These are phyloP conservation scores for Albula glossodonta DNA, from an alignment of 2,113 vertebrate species.

Conservation along the genomic window DNA sequence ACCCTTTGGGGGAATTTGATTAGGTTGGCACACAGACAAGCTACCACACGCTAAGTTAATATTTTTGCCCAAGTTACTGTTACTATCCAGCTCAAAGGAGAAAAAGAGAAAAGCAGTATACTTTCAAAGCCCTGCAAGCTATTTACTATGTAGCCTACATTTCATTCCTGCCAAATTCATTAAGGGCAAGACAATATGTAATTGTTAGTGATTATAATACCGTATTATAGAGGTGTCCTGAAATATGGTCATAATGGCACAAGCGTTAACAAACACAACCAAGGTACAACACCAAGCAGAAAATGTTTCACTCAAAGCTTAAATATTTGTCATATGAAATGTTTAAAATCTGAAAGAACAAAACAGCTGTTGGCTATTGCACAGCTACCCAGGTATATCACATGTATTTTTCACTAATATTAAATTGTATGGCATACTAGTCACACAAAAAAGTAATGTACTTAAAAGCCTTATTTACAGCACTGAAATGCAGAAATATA, in stretches of 20 bases:
- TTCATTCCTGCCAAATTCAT: neutral
- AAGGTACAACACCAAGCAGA: slow-evolving; percentile 40
- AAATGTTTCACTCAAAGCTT: slow-evolving; percentile 35
- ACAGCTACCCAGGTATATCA: slow-evolving; percentile 69
- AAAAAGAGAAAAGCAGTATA: neutral
- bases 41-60: neutral
- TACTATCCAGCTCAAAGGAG: neutral
- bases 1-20: neutral
- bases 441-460: slow-evolving; percentile 32
- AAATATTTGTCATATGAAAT: slow-evolving; percentile 46
- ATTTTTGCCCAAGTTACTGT: neutral
- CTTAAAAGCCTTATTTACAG: slow-evolving; percentile 64
- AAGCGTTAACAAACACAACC: slow-evolving; percentile 42
- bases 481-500: slow-evolving; percentile 57
- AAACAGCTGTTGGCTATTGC: slow-evolving; percentile 64
- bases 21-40: neutral
- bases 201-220: neutral
- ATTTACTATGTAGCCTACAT: neutral
- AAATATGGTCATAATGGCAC: slow-evolving; percentile 26
- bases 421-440: slow-evolving; percentile 56
- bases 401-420: slow-evolving; percentile 59
- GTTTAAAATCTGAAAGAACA: slow-evolving; percentile 60
- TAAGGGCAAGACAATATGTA: neutral
- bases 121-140: neutral
- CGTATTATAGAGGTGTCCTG: neutral